A percentile compares a stretch with the other conserved stretches of the same genome.
Conservation (phyloP, 2,888 invertebrate species). For the Lamellibrachia satsuma region DNA sequence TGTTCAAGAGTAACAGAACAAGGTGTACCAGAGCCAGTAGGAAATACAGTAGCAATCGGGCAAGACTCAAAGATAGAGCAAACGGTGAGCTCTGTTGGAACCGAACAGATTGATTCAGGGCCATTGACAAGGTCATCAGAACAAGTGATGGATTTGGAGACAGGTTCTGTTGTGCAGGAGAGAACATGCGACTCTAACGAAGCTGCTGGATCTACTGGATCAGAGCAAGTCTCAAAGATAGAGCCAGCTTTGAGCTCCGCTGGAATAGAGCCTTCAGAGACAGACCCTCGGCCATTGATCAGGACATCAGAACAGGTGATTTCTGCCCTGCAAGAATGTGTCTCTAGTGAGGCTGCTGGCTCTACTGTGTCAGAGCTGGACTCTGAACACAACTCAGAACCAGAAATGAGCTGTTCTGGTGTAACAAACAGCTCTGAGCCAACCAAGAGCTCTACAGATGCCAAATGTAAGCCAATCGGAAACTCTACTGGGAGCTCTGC, state of each 20-base stretch:
- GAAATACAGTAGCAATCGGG: not conserved
- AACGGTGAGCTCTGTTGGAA: not conserved
- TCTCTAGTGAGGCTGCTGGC: not conserved
- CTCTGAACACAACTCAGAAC: not conserved
- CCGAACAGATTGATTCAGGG: not conserved
- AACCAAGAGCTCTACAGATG: not conserved
- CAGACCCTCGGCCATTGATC: not conserved
- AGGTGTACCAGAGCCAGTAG: not conserved
- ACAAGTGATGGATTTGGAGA: not conserved
- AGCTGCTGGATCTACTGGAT: not conserved
- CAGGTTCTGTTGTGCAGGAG: not conserved
- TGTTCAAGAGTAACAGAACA: not conserved
- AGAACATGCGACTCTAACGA: not conserved
- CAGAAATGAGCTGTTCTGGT: not conserved
- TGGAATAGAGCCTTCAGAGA: not conserved
- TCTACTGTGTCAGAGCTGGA: not conserved
- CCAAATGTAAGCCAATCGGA: not conserved
- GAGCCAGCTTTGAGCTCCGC: too few species aligned
- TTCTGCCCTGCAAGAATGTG: not conserved
- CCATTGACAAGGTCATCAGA: not conserved
- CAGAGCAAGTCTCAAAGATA: not conserved
- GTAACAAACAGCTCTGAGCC: not conserved
- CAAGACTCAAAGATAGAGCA: not conserved
- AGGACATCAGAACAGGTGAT: not conserved
- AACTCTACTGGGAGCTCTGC: constrained; percentile 6